Evolutionary conservation across 2,888 invertebrate genomes (phyloP).

Genomic region (Calameuta filiformis): DNA sequence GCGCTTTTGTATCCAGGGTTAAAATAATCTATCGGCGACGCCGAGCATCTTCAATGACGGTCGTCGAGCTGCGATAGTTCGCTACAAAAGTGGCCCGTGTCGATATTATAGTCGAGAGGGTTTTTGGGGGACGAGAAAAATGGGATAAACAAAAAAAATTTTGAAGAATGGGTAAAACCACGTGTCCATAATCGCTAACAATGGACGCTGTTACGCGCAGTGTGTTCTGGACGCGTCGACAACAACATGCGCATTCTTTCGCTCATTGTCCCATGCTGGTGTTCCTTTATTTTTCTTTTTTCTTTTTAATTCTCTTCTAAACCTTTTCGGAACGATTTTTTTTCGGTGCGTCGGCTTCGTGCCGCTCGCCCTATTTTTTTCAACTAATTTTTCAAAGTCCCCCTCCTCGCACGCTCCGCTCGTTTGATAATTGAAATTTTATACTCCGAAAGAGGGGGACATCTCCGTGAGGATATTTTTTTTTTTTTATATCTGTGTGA

Average conservation of each 20-base stretch:
- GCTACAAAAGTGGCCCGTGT: conserved; percentile 20
- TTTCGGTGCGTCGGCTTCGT: not conserved
- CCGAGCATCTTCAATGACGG: conserved; percentile 16
- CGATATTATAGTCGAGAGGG: not conserved
- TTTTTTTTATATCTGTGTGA: not conserved
- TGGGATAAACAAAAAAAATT: conserved; percentile 7
- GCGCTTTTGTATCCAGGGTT: conserved; percentile 36
- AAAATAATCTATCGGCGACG: conserved; percentile 45
- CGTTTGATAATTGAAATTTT: conserved; percentile 52
- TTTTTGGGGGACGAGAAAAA: conserved; percentile 5
- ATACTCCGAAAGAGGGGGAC: conserved; percentile 29
- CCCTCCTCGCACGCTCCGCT: conserved; percentile 16
- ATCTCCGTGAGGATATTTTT: conserved; percentile 5
- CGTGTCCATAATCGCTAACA: conserved; percentile 55
- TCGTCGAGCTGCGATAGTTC: conserved; percentile 6
- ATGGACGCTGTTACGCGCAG: conserved; percentile 47
- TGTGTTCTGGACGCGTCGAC: not conserved
- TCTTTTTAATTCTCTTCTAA: conserved; percentile 9
- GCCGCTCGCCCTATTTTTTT: conserved; percentile 13
- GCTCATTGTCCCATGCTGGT: conserved; percentile 33
- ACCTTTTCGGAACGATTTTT: not conserved
- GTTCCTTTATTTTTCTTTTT: conserved; percentile 20
- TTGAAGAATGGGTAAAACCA: conserved; percentile 43
- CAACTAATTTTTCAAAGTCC: conserved; percentile 43
- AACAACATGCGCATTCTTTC: conserved; percentile 34